These are phyloP conservation scores for Myanophis thanlyinensis DNA, from an alignment of 2,113 vertebrate genomes.

Conservation along the genomic window DNA sequence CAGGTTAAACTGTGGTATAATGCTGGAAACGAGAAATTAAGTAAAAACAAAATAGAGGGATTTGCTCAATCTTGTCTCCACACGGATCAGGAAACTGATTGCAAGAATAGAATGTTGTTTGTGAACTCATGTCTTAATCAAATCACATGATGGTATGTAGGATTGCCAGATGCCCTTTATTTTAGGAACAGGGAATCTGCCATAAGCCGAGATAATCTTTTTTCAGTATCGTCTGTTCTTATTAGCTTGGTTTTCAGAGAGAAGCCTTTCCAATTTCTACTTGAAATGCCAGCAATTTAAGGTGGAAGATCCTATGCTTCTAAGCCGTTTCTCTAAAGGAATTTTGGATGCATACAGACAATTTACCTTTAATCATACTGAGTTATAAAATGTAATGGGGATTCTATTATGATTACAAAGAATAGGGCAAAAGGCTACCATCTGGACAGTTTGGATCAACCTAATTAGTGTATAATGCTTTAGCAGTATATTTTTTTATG, in stretches of 20 bases:
- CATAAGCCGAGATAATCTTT: neutral
- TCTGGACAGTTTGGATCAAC: neutral
- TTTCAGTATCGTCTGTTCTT: neutral
- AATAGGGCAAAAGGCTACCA: neutral
- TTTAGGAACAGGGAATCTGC: neutral
- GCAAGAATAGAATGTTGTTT: neutral
- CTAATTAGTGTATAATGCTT: neutral
- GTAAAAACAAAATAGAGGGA: neutral
- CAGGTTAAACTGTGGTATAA: neutral
- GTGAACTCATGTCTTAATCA: neutral
- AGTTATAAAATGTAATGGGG: neutral
- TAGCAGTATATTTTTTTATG: neutral
- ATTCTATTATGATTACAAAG: neutral
- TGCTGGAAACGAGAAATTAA: neutral
- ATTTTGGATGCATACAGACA: neutral
- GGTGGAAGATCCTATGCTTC: neutral
- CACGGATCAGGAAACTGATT: neutral
- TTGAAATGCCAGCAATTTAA: neutral
- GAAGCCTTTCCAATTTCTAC: neutral
- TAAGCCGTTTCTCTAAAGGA: neutral
- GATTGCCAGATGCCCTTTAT: neutral
- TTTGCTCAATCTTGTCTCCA: neutral
- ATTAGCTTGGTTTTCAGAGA: neutral
- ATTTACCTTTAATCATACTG: neutral
- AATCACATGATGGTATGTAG: neutral